These are phyloP conservation scores for Scopus umbretta DNA, from an alignment of 2,113 vertebrate species.

Conservation along the genomic window DNA sequence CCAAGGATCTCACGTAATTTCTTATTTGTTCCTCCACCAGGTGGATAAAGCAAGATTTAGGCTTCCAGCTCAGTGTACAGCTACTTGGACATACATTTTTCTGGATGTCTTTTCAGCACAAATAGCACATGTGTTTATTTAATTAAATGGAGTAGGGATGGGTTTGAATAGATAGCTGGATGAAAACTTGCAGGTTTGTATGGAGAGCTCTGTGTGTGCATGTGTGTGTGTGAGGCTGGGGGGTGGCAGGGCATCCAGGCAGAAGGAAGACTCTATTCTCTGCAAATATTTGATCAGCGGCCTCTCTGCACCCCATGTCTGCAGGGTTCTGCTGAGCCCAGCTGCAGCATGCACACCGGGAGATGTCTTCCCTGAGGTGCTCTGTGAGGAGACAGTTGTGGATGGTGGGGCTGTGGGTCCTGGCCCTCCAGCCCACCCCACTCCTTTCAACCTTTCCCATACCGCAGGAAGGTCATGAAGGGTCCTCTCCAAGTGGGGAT, in stretches of 20 bases:
- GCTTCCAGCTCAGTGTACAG: background rate
- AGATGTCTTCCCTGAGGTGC: background rate
- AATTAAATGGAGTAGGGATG: background rate
- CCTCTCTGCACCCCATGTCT: background rate
- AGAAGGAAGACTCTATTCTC: background rate
- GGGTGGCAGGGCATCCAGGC: background rate
- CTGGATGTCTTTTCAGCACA: background rate
- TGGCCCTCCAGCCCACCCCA: background rate
- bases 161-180: background rate
- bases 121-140: background rate
- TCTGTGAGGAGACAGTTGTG: background rate
- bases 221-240: rapidly evolving
- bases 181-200: background rate
- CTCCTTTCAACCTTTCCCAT: background rate
- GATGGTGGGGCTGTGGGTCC: rapidly evolving
- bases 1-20: background rate
- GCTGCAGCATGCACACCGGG: rapidly evolving
- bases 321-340: background rate
- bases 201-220: background rate
- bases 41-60: background rate
- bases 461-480: background rate
- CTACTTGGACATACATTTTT: background rate
- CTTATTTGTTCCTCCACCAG: background rate
- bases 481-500: background rate
- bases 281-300: background rate